Evolutionary conservation across 2,888 invertebrate genomes (phyloP).

Genomic region (Entomobrya multifasciata): DNA sequence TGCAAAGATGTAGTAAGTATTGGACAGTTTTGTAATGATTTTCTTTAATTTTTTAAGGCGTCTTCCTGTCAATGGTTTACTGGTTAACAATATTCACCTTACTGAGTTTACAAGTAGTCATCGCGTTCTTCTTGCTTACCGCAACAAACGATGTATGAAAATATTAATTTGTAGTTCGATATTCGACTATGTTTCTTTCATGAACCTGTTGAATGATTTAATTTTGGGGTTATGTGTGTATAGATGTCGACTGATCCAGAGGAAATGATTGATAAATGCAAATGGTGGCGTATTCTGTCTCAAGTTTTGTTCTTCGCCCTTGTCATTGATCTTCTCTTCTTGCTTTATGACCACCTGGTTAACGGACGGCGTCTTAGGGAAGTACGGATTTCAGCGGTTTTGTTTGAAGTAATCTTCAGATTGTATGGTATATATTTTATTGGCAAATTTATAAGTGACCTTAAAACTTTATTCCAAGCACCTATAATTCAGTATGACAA

Average conservation of each 20-base stretch:
- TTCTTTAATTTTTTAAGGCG: slow-evolving; percentile 37
- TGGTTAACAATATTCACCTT: slow-evolving; percentile 77
- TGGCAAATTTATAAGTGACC: slow-evolving; percentile 77
- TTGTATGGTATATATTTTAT: slow-evolving; percentile 77
- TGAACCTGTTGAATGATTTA: too few relatives aligned
- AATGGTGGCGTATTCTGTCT: slow-evolving; percentile 76
- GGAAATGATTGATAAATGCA: slow-evolving; percentile 78
- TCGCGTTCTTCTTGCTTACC: slow-evolving; percentile 77
- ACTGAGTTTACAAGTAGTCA: slow-evolving; percentile 77
- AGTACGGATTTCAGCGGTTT: slow-evolving; percentile 65
- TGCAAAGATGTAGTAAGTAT: background rate
- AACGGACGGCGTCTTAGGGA: slow-evolving; percentile 66
- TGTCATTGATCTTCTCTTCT: slow-evolving; percentile 72
- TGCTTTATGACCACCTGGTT: slow-evolving; percentile 71
- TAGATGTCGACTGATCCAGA: slow-evolving; percentile 79
- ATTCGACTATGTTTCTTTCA: too few relatives aligned
- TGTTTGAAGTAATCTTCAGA: slow-evolving; percentile 74
- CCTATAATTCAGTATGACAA: slow-evolving; percentile 77
- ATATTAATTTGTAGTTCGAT: too few relatives aligned
- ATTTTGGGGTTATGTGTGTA: too few relatives aligned
- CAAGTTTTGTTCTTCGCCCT: slow-evolving; percentile 74
- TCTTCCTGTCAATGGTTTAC: slow-evolving; percentile 75
- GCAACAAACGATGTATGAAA: slow-evolving; percentile 78
- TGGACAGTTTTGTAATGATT: background rate
- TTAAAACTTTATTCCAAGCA: slow-evolving; percentile 75